These are phyloP conservation scores for Carlito syrichta DNA, from an alignment of 2,113 vertebrate genomes.

Conservation along the genomic window DNA sequence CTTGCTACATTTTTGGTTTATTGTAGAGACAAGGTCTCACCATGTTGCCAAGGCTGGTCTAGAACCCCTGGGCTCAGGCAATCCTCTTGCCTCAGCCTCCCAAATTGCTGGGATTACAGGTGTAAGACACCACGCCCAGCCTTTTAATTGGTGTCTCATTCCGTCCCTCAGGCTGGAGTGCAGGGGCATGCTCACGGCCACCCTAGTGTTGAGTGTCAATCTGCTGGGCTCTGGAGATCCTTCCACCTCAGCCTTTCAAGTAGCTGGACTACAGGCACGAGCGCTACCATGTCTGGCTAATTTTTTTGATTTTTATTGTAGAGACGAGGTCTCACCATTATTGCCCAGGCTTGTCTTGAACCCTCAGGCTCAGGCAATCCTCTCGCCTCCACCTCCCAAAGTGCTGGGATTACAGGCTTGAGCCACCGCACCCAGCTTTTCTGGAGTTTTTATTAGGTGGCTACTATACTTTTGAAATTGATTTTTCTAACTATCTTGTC, in stretches of 20 bases:
- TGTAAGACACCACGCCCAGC: neutral
- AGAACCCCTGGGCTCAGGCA: too few species aligned
- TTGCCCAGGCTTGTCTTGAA: neutral
- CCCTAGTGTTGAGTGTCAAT: too few species aligned
- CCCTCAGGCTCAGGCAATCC: neutral
- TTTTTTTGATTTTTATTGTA: neutral
- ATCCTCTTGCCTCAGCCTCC: too few species aligned
- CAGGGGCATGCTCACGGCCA: too few species aligned
- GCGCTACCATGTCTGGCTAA: neutral
- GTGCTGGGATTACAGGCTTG: neutral
- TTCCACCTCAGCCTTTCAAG: neutral
- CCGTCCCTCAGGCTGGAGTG: neutral
- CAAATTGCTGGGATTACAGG: neutral
- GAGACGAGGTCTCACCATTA: neutral
- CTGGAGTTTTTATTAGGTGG: neutral
- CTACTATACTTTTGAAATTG: neutral
- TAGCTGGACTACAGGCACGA: neutral
- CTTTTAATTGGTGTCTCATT: neutral
- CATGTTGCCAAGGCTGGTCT: too few species aligned
- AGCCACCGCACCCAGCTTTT: neutral
- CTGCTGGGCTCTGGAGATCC: neutral
- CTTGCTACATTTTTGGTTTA: too few species aligned
- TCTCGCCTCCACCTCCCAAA: neutral
- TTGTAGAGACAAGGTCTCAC: too few species aligned
- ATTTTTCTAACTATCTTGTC: neutral